Percentiles rank a stretch among this genome's conserved stretches.
Conservation (phyloP, 2,888 invertebrate species). For the Ophraella communa region DNA sequence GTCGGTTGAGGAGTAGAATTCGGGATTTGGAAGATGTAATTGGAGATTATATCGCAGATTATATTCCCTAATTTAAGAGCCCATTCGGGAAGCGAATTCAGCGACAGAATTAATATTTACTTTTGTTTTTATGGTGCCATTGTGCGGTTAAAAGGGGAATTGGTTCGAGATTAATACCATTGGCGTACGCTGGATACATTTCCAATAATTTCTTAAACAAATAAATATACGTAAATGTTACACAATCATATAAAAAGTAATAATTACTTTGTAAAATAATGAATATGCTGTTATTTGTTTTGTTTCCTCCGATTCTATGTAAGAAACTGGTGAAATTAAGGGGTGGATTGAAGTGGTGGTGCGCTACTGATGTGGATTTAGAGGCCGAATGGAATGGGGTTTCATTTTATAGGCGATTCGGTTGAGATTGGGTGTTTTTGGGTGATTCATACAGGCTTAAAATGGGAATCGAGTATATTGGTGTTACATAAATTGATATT, state of each 20-base stretch:
- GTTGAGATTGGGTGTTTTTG: conserved; percentile 11
- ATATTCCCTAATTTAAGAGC: conserved; percentile 49
- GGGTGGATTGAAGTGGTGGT: no score
- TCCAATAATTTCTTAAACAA: background rate
- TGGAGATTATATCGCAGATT: conserved; percentile 51
- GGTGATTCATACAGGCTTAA: conserved; percentile 10
- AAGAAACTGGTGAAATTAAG: no score
- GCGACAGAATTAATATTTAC: conserved; percentile 45
- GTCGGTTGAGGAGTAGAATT: conserved; percentile 23
- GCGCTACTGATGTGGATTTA: background rate
- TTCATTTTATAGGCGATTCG: conserved; percentile 1
- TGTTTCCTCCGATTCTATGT: no score
- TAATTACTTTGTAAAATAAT: background rate
- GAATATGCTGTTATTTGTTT: no score
- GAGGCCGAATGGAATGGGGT: background rate
- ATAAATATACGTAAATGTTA: no score
- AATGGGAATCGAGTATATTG: background rate
- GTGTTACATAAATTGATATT: conserved; percentile 4
- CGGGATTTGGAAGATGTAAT: conserved; percentile 51
- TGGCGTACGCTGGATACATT: conserved; percentile 1
- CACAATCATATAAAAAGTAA: background rate
- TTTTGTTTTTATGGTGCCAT: conserved; percentile 39
- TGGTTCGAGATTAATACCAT: conserved; percentile 7
- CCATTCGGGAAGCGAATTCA: conserved; percentile 35
- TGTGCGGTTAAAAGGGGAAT: conserved; percentile 17